phyloP scores from a whole-genome alignment of 2,888 invertebrate genomes.

The Phengaris alcon region DNA sequence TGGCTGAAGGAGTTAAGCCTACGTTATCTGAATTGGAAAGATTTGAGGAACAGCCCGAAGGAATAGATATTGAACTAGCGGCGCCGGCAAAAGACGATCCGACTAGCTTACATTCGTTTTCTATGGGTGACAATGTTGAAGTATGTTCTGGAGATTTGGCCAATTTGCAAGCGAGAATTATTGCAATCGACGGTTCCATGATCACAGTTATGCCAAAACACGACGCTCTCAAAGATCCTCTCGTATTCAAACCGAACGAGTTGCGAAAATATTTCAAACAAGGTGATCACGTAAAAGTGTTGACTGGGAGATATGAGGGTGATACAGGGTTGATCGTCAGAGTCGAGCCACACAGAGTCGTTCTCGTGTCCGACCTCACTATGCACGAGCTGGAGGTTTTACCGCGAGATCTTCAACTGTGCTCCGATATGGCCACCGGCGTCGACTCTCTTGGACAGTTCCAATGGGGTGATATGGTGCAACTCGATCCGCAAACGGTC shows the following conservation, averaged over 20 bases:
- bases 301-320: constrained; percentile 93
- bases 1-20: constrained; percentile 96
- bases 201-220: constrained; percentile 99
- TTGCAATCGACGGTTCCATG: constrained; percentile 97
- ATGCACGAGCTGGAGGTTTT: constrained; percentile 98
- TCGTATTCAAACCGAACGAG: constrained; percentile 96
- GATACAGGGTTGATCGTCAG: constrained; percentile 98
- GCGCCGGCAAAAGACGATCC: constrained; percentile 87
- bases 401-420: constrained; percentile 96
- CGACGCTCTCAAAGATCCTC: constrained; percentile 94
- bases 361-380: constrained; percentile 97
- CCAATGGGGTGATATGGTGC: constrained; percentile 99
- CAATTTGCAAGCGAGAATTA: constrained; percentile 96
- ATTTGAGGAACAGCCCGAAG: constrained; percentile 94
- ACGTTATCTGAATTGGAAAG: constrained; percentile 96
- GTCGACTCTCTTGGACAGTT: constrained; percentile 99
- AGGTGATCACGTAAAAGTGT: constrained; percentile 98
- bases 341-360: constrained; percentile 94
- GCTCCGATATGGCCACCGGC: constrained; percentile 99
- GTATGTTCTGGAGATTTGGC: constrained; percentile 98
- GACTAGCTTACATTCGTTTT: constrained; percentile 89
- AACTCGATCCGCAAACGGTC: constrained; percentile 96
- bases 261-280: constrained; percentile 96
- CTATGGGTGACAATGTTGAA: constrained; percentile 98
- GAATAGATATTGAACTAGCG: constrained; percentile 90